phyloP scores from a whole-genome alignment of 2,113 vertebrate species.

The Himantopus leucocephalus region DNA sequence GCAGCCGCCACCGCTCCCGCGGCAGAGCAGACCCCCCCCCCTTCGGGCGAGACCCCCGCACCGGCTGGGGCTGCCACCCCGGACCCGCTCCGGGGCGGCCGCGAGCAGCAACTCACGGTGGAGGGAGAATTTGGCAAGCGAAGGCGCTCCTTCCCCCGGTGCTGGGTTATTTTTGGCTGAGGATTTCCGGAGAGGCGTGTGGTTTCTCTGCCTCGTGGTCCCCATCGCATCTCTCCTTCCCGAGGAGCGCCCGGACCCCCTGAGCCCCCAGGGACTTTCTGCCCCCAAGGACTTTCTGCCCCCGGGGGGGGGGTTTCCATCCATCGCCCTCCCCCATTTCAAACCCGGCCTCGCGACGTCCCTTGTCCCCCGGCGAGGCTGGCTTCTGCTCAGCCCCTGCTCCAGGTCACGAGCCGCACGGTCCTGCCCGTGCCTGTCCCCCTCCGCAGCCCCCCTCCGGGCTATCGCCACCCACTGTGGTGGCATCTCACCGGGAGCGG shows the following conservation, averaged over 20 bases:
- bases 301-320: background rate
- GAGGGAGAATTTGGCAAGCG: background rate
- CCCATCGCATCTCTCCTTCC: background rate
- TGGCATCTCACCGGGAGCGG: background rate
- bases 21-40: accelerated
- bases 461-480: background rate
- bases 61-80: background rate
- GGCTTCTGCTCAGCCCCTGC: background rate
- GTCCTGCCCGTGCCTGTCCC: background rate
- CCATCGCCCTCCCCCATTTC: background rate
- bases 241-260: background rate
- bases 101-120: background rate
- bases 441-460: background rate
- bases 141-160: background rate
- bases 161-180: constrained; percentile 1
- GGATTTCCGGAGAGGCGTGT: constrained; percentile 28
- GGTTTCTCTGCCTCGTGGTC: background rate
- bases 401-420: accelerated
- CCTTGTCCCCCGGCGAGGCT: accelerated
- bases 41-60: too few species aligned
- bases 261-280: background rate
- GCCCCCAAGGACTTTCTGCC: background rate
- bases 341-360: accelerated
- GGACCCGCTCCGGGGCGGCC: accelerated
- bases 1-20: background rate